Base-by-base conservation (phyloP, 2,113 vertebrate species). In the Chinchilla lanigera region DNA sequence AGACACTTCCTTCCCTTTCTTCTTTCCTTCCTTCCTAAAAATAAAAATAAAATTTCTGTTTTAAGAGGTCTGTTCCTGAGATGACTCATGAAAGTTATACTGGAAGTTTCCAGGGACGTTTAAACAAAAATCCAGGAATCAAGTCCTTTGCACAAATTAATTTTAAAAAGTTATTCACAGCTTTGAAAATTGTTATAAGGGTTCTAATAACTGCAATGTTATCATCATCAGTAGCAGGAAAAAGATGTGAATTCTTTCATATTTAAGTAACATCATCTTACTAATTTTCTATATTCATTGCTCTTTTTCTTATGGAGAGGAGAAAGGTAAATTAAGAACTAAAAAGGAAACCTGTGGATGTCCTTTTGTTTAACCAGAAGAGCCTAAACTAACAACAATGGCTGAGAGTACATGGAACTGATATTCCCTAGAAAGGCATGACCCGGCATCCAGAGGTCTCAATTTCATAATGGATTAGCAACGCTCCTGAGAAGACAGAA, bases 181-280 rank as follows among this genome's bases (percentile, higher is more conserved):
- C 35, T 97, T 95, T 92, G 78, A 88, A 93, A 78, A 90, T 47
- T 22, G 50, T 61, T 80, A 12, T 71, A 81, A 81, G 10, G 10
- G 17, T 8, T 16, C 26, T 69, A 82, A 60, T 54, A 75, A 19
- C 38, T 69, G 26, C 95, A 71, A 82, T 16, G 20, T 75, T 84
- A 89, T 56, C 54, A 73, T 24, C n/a, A 82, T 56, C 35, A 80
- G 28, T 38, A 82, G 56, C 35, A 33, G n/a, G 77, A 52, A 50
- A 52, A 91, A 60, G 50, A 50, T 5, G 26, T 0, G 24, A 88
- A 63, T 1, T 26, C 84, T 86, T 81, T 63, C n/a, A 35, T 20
- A 26, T 89, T 85, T 87, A 86, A 69, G 71, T 22, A 88, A 56
- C 7, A 60, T 60, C 9, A 50, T 35, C 44, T 30, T 92, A 38